A percentile compares a stretch with the other conserved stretches of the same genome.
These are phyloP conservation scores for Columbina picui DNA, from an alignment of 2,113 vertebrate genomes.

Conservation along the genomic window DNA sequence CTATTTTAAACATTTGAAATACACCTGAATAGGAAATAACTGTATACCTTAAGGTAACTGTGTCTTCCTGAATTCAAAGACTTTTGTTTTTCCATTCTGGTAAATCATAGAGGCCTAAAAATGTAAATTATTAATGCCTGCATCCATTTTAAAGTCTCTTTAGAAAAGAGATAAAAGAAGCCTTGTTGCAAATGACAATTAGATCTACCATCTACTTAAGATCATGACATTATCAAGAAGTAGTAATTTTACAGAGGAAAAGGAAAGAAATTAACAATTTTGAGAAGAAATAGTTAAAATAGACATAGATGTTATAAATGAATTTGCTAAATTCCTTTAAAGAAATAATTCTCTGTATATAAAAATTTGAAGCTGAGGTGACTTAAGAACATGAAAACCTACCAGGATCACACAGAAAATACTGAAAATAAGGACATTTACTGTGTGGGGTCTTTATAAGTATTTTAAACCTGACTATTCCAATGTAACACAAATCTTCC, in stretches of 20 bases:
- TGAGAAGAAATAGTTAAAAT: not conserved
- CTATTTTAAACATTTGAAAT: slow-evolving; percentile 7
- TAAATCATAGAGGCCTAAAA: slow-evolving; percentile 20
- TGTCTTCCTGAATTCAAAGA: not conserved
- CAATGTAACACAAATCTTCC: not conserved
- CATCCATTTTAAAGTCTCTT: slow-evolving; percentile 4
- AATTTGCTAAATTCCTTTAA: not conserved
- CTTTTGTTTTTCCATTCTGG: slow-evolving; percentile 16
- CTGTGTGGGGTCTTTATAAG: not conserved
- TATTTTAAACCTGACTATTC: not conserved
- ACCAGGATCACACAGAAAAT: not conserved
- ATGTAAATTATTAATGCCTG: slow-evolving; percentile 2
- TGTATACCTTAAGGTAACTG: not conserved
- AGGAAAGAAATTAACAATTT: not conserved
- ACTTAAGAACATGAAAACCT: not conserved
- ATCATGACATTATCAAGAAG: not conserved
- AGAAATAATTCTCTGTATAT: not conserved
- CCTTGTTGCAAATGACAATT: not conserved
- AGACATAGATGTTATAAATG: not conserved
- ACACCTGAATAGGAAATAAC: not conserved
- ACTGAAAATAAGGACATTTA: not conserved
- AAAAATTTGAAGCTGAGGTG: not conserved
- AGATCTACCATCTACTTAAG: not conserved
- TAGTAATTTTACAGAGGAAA: not conserved
- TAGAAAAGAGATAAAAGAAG: slow-evolving; percentile 8